Evolutionary conservation across 1,140 invertebrate species (phyloP), one percentile per base, ranked within the genome.

Genomic region (Berghia stephanieae): DNA sequence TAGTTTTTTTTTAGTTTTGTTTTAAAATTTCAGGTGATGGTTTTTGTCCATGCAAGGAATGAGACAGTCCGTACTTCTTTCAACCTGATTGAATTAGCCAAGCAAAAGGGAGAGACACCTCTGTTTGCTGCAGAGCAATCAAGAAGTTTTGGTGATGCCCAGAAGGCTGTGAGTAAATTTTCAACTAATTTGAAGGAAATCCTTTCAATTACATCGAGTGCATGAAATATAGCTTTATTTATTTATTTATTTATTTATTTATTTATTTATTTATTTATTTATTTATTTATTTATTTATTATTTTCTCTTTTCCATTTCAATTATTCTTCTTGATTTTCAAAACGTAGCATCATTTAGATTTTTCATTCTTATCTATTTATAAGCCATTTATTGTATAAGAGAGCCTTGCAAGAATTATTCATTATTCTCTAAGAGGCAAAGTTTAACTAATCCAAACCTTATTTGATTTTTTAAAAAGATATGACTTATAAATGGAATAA

Each of bases 41-140:
- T 99, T 0, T 99, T 99, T 90, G 98, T 99, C 0, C 98, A 99
- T 90, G 96, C 98, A 0, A 91, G 98, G 52, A 99, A 99, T 91
- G 96, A 96, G 8, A 99, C 98, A 0, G 93, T 95, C 24, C 92
- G 94, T 79, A 97, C 95, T 1, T 97, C 96, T 0, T 93, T 93
- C 79, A 91, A 82, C 27, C 77, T 90, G n/a, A 66, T 85, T 63
- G 88, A 91, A 79, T 31, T 85, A 36, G 87, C 87, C 8, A 88
- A 88, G 76, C 88, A 89, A 63, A 83, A 83, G 63, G 88, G 86
- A 3, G 84, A 90, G 13, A 86, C 83, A 13, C 31, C 42, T 3
- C 78, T 82, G 52, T 89, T 90, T 86, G 36, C 79, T 77, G 79
- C 93, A 4, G 79, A 88, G 38, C 82, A 89, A 24, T 77, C 70